Base-by-base conservation (phyloP, 1,140 invertebrate genomes). In the Pseudobourletiella spinata region DNA sequence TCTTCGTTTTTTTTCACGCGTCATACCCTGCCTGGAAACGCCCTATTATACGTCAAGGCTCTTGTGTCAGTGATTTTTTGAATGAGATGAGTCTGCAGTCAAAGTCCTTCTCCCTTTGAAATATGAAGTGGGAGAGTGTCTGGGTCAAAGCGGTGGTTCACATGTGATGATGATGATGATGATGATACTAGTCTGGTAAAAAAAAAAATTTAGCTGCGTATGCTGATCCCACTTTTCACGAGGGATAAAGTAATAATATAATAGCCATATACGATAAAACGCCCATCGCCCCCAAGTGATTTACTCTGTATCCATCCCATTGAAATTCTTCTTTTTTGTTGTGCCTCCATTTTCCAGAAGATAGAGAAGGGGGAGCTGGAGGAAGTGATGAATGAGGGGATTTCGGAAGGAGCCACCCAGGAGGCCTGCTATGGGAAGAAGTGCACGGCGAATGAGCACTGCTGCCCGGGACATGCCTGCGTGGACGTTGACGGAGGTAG, bases 401-500 rank as follows among this genome's bases (percentile, higher is more conserved):
- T 64, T 3, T 57, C 57, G 8, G 66, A 62, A 46, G 66, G 58
- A 18, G 51, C 56, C 4, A n/a, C 42, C 3, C 52, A 56, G 28
- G 67, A 68, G 28, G 62, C 52, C 15, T 68, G 67, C 26, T 68
- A 68, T 35, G 67, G 65, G 14, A 66, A 59, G 39, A 59, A 57
- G 16, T 62, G 54, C 43, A 61, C 56, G 18, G 44, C 84, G 42
- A 88, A 87, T 70, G 86, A 88, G 61, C 80, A 87, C 66, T 89
- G 87, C 73, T 89, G 87, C 71, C 80, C 82, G 6, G 84, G 82
- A 25, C 82, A 80, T 25, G 81, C 88, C 35, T 89, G 87, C 72
- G 80, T 88, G 28, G 82, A 84, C 71, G 78, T 83, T 30, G 84
- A 86, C 72, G 83, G 82, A 75, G 80, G 85, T 86, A 57, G 85